Evolutionary conservation across 2,113 vertebrate genomes (phyloP).

Genomic region (Nyctereutes procyonoides): DNA sequence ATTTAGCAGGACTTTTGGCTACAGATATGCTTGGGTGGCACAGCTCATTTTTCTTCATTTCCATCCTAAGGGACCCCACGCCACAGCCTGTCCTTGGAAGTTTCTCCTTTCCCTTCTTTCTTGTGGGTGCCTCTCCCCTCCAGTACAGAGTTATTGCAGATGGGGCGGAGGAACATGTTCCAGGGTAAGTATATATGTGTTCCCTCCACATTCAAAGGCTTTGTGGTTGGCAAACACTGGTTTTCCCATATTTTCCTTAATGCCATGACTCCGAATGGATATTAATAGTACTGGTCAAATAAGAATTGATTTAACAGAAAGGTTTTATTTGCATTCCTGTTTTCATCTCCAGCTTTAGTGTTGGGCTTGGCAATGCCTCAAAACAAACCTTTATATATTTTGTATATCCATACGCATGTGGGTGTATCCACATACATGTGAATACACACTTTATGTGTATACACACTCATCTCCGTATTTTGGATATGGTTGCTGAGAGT

Average conservation of each 20-base stretch:
- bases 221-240: background rate
- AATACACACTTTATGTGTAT: background rate
- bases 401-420: too few species aligned
- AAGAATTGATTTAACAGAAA: background rate
- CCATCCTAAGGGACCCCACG: background rate
- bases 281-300: background rate
- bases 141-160: too few species aligned
- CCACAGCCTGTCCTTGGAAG: background rate
- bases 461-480: background rate
- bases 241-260: background rate
- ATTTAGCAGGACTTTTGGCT: background rate
- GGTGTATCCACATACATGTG: background rate
- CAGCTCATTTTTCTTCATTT: constrained; percentile 13
- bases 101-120: background rate
- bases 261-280: background rate
- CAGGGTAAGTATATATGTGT: background rate
- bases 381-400: background rate
- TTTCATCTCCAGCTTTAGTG: background rate
- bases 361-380: background rate
- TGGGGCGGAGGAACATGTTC: background rate
- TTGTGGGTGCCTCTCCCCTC: background rate
- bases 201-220: background rate
- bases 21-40: background rate
- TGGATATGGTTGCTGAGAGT: background rate
- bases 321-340: constrained; percentile 13